Evolutionary conservation across 2,888 invertebrate genomes (phyloP).

Genomic region (Brenthis daphne): DNA sequence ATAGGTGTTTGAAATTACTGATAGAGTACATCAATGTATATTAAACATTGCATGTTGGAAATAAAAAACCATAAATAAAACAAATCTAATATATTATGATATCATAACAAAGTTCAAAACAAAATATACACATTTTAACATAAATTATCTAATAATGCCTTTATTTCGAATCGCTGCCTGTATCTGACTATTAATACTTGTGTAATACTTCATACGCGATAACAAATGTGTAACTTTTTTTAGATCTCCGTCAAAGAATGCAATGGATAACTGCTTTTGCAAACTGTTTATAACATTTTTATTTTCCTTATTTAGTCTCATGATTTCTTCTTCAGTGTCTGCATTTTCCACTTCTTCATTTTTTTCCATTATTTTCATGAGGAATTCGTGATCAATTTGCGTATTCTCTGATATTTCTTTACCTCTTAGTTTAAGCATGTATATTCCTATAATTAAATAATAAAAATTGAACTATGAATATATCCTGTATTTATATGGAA

Average conservation of each 20-base stretch:
- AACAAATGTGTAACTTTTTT: conserved; percentile 85
- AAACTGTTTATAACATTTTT: conserved; percentile 78
- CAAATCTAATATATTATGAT: no score
- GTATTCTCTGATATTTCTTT: conserved; percentile 85
- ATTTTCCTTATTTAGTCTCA: conserved; percentile 82
- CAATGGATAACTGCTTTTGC: conserved; percentile 81
- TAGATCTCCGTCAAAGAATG: conserved; percentile 85
- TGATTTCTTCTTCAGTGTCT: conserved; percentile 79
- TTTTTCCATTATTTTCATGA: conserved; percentile 93
- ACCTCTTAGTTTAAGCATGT: conserved; percentile 88
- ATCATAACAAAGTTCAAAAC: not conserved
- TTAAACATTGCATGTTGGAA: no score
- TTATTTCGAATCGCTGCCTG: conserved; percentile 83
- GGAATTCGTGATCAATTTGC: conserved; percentile 85
- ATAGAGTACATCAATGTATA: no score
- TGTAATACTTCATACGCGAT: conserved; percentile 91
- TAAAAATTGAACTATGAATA: no score
- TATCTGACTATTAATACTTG: conserved; percentile 89
- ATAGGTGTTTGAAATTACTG: no score
- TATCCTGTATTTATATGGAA: no score
- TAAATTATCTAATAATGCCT: conserved; percentile 76
- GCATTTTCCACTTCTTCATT: conserved; percentile 93
- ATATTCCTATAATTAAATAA: conserved; percentile 80
- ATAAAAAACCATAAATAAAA: no score
- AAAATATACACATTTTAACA: not conserved